Conservation (phyloP, 2,888 invertebrate species). For the Lydus trimaculatus region DNA sequence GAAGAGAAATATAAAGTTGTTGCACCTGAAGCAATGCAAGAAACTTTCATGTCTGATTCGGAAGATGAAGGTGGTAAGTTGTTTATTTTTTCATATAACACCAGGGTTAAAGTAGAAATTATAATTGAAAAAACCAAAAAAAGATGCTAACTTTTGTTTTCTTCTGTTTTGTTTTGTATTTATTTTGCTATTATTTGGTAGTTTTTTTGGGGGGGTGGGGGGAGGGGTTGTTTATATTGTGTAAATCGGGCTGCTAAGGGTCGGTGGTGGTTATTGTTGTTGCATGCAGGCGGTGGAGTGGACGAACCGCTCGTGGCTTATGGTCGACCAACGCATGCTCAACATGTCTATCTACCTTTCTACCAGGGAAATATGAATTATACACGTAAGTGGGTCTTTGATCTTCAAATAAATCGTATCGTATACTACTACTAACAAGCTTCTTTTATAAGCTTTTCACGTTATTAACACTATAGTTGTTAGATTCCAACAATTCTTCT, state of each 20-base stretch:
- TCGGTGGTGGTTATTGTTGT: conserved; percentile 48
- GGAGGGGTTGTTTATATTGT: neutral
- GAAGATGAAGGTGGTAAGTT: conserved; percentile 95
- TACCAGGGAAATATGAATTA: conserved; percentile 83
- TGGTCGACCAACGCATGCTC: conserved; percentile 79
- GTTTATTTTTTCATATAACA: neutral
- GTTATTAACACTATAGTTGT: conserved; percentile 10
- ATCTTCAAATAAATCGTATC: conserved; percentile 6
- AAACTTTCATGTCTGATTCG: conserved; percentile 97
- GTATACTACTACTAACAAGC: conserved; percentile 24
- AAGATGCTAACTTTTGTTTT: neutral
- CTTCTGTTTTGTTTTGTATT: conserved; percentile 14
- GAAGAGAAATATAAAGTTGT: conserved; percentile 98
- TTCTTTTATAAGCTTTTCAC: conserved; percentile 24
- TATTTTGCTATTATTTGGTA: conserved; percentile 13
- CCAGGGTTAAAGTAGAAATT: neutral
- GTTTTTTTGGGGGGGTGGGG: neutral
- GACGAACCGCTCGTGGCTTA: conserved; percentile 61
- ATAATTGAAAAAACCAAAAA: neutral
- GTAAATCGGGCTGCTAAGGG: conserved; percentile 46
- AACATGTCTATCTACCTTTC: conserved; percentile 84
- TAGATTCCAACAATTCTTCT: too few species aligned
- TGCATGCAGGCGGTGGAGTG: conserved; percentile 59
- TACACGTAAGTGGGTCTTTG: conserved; percentile 87
- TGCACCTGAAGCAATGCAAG: conserved; percentile 98